Percentiles rank a stretch among this genome's conserved stretches.
Evolutionary conservation across 2,797 vertebrate genomes (phyloP).

Genomic region (Scarus forsteni): DNA sequence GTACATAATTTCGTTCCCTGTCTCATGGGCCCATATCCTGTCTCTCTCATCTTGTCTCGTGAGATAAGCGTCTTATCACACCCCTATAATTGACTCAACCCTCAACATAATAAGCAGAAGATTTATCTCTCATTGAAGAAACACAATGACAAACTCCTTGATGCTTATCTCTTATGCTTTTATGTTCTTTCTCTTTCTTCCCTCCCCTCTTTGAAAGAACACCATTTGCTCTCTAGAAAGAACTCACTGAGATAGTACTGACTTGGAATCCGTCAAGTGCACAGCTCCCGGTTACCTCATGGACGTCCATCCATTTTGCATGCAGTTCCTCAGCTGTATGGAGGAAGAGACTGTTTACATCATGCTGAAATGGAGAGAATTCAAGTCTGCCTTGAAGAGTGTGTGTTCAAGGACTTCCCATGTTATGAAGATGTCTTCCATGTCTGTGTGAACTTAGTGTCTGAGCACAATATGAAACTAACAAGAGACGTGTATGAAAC

Average conservation of each 20-base stretch:
- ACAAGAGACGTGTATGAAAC: constrained; percentile 23
- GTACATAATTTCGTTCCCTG: no score
- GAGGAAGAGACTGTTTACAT: constrained; percentile 12
- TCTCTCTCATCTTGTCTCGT: no score
- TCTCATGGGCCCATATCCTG: no score
- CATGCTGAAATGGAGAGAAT: constrained; percentile 8
- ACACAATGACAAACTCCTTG: neutral
- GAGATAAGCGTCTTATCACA: no score
- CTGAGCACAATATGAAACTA: constrained; percentile 7
- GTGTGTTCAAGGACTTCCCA: constrained; percentile 23
- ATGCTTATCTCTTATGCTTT: neutral
- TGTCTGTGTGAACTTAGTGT: constrained; percentile 20
- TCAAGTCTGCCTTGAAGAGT: constrained; percentile 26
- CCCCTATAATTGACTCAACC: neutral
- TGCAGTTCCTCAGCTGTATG: neutral
- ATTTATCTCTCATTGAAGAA: neutral
- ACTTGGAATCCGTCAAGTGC: constrained; percentile 22
- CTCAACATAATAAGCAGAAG: neutral
- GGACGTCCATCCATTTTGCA: constrained; percentile 22
- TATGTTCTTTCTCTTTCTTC: no score
- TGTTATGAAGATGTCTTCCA: constrained; percentile 26
- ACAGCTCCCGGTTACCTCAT: constrained; percentile 24
- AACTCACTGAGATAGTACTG: constrained; percentile 15
- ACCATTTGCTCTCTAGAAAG: constrained; percentile 5
- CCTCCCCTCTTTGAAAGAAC: neutral